These are phyloP conservation scores for Limosa lapponica DNA, from an alignment of 2,797 vertebrate species.

Conservation along the genomic window DNA sequence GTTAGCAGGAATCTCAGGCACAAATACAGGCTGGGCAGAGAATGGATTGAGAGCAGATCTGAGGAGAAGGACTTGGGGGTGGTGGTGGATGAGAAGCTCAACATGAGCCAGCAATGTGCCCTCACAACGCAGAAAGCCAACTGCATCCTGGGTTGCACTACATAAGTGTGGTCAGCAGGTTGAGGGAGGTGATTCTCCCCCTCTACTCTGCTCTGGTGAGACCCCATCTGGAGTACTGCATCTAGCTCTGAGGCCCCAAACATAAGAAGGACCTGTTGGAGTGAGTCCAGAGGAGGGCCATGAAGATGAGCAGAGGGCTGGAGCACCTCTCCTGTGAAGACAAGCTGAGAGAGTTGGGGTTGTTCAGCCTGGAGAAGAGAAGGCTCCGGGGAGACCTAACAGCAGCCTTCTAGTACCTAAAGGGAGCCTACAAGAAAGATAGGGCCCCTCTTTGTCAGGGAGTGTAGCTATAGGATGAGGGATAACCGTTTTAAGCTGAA, in stretches of 20 bases:
- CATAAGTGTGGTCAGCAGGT: not conserved
- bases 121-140: not conserved
- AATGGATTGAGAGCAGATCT: too few relatives aligned
- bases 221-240: not conserved
- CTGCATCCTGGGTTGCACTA: not conserved
- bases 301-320: not conserved
- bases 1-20: not conserved
- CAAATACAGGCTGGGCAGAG: not conserved
- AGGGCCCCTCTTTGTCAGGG: too few relatives aligned
- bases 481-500: too few relatives aligned
- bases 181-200: not conserved
- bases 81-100: too few relatives aligned
- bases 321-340: not conserved
- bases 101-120: not conserved
- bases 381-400: too few relatives aligned
- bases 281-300: not conserved
- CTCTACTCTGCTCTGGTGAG: not conserved
- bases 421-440: too few relatives aligned
- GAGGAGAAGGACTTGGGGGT: too few relatives aligned
- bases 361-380: too few relatives aligned
- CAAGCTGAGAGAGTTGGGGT: too few relatives aligned
- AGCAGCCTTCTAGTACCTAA: too few relatives aligned
- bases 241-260: not conserved
- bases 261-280: not conserved
- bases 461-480: too few relatives aligned